phyloP scores from a whole-genome alignment of 2,113 vertebrate genomes.

The Peucedramus taeniatus region DNA sequence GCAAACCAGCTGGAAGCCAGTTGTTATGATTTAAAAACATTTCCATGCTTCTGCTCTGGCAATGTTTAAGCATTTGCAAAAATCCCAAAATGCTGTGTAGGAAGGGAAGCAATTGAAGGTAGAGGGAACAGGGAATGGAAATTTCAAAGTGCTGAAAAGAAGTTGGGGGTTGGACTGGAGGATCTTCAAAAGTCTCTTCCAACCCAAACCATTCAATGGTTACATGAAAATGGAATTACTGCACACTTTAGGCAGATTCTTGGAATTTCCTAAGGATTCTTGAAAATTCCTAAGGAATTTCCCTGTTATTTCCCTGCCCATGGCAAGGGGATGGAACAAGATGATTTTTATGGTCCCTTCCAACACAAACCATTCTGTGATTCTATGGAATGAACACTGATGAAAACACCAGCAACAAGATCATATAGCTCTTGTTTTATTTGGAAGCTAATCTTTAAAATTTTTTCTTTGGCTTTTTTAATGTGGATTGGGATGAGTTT shows the following conservation, averaged over 20 bases:
- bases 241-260: neutral
- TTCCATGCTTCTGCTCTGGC: neutral
- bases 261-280: neutral
- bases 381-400: neutral
- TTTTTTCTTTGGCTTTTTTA: neutral
- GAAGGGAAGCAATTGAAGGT: neutral
- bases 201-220: neutral
- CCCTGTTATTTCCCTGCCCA: neutral
- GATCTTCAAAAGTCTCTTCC: neutral
- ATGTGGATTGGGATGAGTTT: neutral
- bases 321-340: neutral
- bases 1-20: slow-evolving; percentile 37
- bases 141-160: neutral
- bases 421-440: neutral
- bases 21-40: slow-evolving; percentile 7
- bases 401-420: neutral
- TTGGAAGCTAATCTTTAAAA: neutral
- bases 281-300: neutral
- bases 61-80: neutral
- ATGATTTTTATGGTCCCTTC: neutral
- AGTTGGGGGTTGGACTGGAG: neutral
- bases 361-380: neutral
- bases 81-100: neutral
- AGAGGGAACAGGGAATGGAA: neutral
- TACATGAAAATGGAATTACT: neutral